A percentile compares a stretch with the other conserved stretches of the same genome.
Conservation (phyloP, 2,113 vertebrate genomes). For the Phrynocephalus versicolor region DNA sequence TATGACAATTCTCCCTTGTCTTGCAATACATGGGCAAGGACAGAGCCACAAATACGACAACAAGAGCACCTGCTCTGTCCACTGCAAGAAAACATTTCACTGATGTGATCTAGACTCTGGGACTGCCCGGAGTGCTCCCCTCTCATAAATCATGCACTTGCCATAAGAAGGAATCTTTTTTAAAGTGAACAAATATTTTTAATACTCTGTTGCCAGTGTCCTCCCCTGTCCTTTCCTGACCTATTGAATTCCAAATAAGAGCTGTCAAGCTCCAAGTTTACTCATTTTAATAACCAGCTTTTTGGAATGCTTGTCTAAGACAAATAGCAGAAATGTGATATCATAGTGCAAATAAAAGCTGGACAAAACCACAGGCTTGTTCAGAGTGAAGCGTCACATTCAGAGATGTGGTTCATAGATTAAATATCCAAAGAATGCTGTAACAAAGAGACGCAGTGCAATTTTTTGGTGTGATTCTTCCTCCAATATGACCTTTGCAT, state of each 20-base stretch:
- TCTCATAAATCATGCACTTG: constrained; percentile 29
- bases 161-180: constrained; percentile 30
- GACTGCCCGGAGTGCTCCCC: background rate
- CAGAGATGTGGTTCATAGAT: constrained; percentile 21
- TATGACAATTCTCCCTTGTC: background rate
- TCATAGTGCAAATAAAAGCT: background rate
- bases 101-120: constrained; percentile 6
- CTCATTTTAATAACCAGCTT: constrained; percentile 23
- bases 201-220: background rate
- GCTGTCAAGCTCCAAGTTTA: background rate
- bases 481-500: background rate
- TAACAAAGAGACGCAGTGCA: background rate
- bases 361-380: background rate
- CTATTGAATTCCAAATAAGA: constrained; percentile 12
- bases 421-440: background rate
- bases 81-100: background rate
- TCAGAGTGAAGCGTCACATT: constrained; percentile 2
- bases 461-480: background rate
- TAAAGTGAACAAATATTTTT: constrained; percentile 30
- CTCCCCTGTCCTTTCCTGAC: constrained; percentile 18
- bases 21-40: fast-evolving
- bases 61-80: background rate
- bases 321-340: background rate
- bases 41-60: constrained; percentile 15
- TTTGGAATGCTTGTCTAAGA: constrained; percentile 10